Evolutionary conservation across 2,113 vertebrate species (phyloP), one percentile per base, ranked within the genome.

Genomic region (Pongo pygmaeus): DNA sequence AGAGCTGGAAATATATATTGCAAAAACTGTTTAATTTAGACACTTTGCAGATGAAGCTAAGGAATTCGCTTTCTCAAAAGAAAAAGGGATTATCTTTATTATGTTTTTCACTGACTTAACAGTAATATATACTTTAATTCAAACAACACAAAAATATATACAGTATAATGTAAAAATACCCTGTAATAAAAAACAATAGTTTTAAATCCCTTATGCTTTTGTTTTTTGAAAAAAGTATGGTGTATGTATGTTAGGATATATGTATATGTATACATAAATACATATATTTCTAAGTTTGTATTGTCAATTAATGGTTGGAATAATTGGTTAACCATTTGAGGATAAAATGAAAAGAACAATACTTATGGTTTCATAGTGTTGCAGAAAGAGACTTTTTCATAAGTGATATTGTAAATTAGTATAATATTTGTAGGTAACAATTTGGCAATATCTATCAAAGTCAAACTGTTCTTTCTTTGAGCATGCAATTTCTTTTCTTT

Each of bases 21-120:
- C 85, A 57, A 78, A 30, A 81, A 81, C 61, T 89, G 27, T 74
- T 78, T 81, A 86, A 90, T n/a, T 83, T 77, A 94, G 89, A 72
- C 3, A 67, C 35, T 89, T 96, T 50, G 50, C 50, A 90, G 48
- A 77, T 84, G 89, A 85, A 97, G 35, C 22, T 83, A 80, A 91
- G 11, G 30, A 92, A 75, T 92, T 79, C n/a, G 72, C 25, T 84
- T 52, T 64, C 38, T 69, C 27, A 43, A 48, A 91, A 94, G 40
- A 52, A 52, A 77, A 74, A 38, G 61, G 30, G 50, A 92, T 2
- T 79, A n/a, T 84, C 23, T 77, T 85, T n/a, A 52, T 43, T 75
- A n/a, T 40, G 35, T 78, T 67, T 70, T 84, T 57, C 32, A 22
- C 27, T 30, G 46, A 57, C 52, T 96, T n/a, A 78, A 86, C 90